Base-by-base conservation (phyloP, 2,888 invertebrate genomes). In the Eristalinus aeneus region DNA sequence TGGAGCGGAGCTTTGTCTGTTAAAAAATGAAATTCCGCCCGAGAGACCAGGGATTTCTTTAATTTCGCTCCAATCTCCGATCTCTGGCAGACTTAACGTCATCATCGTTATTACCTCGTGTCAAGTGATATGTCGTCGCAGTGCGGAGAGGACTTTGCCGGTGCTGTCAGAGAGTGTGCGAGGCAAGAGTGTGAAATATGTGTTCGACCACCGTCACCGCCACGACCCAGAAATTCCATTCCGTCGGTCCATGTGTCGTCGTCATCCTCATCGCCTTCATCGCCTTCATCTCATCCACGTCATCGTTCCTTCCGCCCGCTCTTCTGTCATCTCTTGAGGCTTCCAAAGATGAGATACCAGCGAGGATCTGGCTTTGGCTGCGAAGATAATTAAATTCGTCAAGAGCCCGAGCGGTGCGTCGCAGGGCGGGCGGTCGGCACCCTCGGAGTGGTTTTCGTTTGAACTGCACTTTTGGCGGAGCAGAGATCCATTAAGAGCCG, bases 101-200 rank as follows among this genome's bases (percentile, higher is more conserved):
- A 86, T 86, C 86, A 81, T 81, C 77, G 75, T 77, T 82, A 86
- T 86, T 82, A 86, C 77, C 86, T 74, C 86, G 73, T 82, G 86
- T 82, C 82, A 82, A 86, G 77, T 69, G 85, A 77, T 86, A 74
- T 77, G 81, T 77, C 76, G 69, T 77, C 81, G 81, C 72, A 54
- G 54, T 34, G 81, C 72, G 34, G 27, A 36, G 34, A 46, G 71
- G 75, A 86, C 61, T 86, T 86, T 86, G 64, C 73, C 36, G 3
- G 58, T 61, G 56, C 81, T 78, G 82, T 86, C 72, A 80, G 39
- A 34, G 11, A 36, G 32, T 10, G 31, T 27, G 27, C 68, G 36
- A 60, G 31, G 64, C 39, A 12, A 53, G 69, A 82, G 86, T 86
- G 82, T 82, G 86, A 82, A 85, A 85, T 85, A 85, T 81, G 81